Conservation (phyloP, 1,140 invertebrate genomes). For the Drosophila nebulosa region DNA sequence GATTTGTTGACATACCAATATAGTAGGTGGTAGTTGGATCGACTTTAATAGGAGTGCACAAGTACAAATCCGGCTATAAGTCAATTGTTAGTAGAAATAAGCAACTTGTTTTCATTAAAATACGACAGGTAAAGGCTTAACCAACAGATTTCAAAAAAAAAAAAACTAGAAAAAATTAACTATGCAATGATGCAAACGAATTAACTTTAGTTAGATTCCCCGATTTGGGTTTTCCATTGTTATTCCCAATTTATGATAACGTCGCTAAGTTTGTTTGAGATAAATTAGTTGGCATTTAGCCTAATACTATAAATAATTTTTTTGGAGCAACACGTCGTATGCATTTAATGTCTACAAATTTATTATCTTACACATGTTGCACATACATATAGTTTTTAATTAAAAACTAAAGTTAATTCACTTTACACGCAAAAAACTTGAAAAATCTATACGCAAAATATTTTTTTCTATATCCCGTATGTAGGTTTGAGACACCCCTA, state of each 20-base stretch:
- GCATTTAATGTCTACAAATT: background rate
- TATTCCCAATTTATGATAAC: too few species aligned
- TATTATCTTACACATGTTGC: background rate
- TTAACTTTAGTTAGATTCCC: background rate
- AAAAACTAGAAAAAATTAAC: background rate
- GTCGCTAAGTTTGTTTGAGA: background rate
- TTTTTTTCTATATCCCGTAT: background rate
- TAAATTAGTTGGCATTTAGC: too few species aligned
- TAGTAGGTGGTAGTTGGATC: conserved; percentile 87
- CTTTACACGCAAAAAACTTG: background rate
- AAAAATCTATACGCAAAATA: background rate
- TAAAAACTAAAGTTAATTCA: background rate
- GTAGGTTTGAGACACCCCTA: background rate
- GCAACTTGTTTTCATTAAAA: conserved; percentile 2
- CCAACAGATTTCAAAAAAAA: too few species aligned
- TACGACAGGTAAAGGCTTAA: conserved; percentile 9
- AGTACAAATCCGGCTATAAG: conserved; percentile 90
- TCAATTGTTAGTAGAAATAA: conserved; percentile 28
- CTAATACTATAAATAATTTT: background rate
- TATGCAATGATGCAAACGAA: background rate
- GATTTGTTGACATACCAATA: conserved; percentile 84
- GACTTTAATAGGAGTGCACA: conserved; percentile 91
- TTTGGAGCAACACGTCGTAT: background rate
- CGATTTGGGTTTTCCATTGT: background rate
- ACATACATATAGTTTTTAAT: background rate